Conservation (phyloP, 2,113 vertebrate genomes). For the Sitta europaea region DNA sequence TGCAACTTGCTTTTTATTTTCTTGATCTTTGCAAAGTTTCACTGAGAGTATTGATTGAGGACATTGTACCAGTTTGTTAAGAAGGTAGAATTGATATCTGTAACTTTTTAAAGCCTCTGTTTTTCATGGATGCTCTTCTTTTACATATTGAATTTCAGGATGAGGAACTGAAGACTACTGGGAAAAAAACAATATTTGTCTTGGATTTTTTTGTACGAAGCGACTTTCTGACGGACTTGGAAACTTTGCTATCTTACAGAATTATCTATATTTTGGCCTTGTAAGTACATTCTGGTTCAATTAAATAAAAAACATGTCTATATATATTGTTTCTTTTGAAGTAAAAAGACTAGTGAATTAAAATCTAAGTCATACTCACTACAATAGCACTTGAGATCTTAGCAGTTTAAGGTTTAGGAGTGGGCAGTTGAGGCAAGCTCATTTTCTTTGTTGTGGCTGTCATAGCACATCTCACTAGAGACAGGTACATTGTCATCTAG, state of each 20-base stretch:
- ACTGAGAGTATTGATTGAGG: conserved; percentile 29
- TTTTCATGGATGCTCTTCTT: conserved; percentile 53
- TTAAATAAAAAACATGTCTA: not conserved
- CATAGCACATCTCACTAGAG: not conserved
- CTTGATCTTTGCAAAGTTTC: conserved; percentile 27
- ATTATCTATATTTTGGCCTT: not conserved
- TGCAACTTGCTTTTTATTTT: conserved; percentile 44
- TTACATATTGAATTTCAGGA: conserved; percentile 50
- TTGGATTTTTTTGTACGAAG: not conserved
- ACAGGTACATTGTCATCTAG: not conserved
- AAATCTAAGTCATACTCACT: not conserved
- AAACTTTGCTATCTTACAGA: conserved; percentile 31
- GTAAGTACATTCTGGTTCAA: not conserved
- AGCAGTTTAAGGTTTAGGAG: not conserved
- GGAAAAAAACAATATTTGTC: conserved; percentile 19
- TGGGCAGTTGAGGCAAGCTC: not conserved
- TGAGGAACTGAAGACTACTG: conserved; percentile 1
- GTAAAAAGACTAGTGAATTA: not conserved
- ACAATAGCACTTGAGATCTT: not conserved
- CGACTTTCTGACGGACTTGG: conserved; percentile 61
- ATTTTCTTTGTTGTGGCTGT: accelerated
- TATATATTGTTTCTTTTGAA: not conserved
- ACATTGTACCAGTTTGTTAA: conserved; percentile 59
- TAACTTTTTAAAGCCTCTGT: conserved; percentile 44
- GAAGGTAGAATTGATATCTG: conserved; percentile 51